Conservation (phyloP, 2,888 invertebrate genomes). For the Ditula angustiorana region DNA sequence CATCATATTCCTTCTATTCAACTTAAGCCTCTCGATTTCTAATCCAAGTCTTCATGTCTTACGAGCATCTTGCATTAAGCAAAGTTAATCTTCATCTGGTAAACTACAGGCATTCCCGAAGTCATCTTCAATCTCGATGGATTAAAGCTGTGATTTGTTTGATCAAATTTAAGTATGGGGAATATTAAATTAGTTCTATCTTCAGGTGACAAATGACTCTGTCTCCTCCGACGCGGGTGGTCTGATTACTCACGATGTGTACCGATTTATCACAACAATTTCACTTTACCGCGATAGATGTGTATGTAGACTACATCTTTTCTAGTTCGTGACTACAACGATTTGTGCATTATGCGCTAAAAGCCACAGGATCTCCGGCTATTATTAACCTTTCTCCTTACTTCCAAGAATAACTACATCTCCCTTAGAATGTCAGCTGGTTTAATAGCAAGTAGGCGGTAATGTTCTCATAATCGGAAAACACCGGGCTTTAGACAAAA, state of each 20-base stretch:
- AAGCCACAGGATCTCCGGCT: conserved; percentile 51
- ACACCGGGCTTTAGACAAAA: conserved; percentile 43
- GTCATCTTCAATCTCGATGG: conserved; percentile 9
- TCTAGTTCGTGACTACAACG: conserved; percentile 61
- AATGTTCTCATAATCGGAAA: conserved; percentile 51
- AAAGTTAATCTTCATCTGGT: conserved; percentile 21
- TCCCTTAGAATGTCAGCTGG: conserved; percentile 57
- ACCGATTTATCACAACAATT: conserved; percentile 71
- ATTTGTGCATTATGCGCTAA: conserved; percentile 51
- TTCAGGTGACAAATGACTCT: conserved; percentile 68
- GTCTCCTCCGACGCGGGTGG: conserved; percentile 63
- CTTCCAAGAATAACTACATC: conserved; percentile 58
- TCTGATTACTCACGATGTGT: conserved; percentile 56
- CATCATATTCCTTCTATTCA: conserved; percentile 29
- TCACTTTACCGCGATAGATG: conserved; percentile 60
- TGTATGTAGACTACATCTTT: conserved; percentile 48
- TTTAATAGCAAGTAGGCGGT: conserved; percentile 44
- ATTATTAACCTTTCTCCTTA: conserved; percentile 68
- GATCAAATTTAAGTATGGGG: conserved; percentile 15
- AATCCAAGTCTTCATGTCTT: conserved; percentile 33
- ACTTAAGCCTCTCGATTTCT: conserved; percentile 39
- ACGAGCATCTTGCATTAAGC: conserved; percentile 9
- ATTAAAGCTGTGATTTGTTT: conserved; percentile 30
- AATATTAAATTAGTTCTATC: conserved; percentile 41
- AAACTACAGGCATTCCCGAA: conserved; percentile 8